Conservation (phyloP, 2,113 vertebrate species). For the Bufo gargarizans region DNA sequence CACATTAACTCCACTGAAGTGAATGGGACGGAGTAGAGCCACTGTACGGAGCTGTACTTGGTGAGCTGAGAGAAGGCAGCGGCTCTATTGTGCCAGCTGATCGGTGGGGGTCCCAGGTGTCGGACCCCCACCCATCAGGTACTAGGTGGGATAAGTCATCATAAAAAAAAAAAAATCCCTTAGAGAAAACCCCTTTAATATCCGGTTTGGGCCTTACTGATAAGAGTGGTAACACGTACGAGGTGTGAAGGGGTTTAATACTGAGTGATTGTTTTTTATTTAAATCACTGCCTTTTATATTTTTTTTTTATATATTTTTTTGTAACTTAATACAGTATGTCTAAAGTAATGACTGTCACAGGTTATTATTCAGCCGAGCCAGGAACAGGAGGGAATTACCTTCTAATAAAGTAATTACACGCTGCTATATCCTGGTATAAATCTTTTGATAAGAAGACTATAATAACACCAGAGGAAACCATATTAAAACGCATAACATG, state of each 20-base stretch:
- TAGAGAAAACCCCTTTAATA: too few species aligned
- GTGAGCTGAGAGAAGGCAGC: too few species aligned
- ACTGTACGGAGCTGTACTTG: too few species aligned
- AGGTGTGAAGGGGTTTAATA: background rate
- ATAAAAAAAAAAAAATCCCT: too few species aligned
- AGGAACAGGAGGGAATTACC: background rate
- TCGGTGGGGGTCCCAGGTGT: too few species aligned
- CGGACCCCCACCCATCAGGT: too few species aligned
- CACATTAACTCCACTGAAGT: too few species aligned
- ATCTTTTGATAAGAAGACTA: constrained; percentile 12
- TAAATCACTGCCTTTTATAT: background rate
- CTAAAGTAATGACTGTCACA: background rate
- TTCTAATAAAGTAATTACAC: constrained; percentile 9
- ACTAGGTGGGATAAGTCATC: too few species aligned
- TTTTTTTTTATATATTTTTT: background rate
- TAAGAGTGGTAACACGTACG: background rate
- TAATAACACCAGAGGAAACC: constrained; percentile 7
- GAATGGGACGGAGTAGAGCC: too few species aligned
- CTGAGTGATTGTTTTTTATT: background rate
- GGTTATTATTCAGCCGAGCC: background rate
- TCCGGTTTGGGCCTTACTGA: background rate
- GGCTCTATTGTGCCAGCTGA: too few species aligned
- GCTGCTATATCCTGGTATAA: background rate
- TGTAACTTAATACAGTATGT: background rate
- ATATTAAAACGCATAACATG: background rate